These are phyloP conservation scores for Otolemur garnettii DNA, from an alignment of 2,113 vertebrate genomes.

Conservation along the genomic window DNA sequence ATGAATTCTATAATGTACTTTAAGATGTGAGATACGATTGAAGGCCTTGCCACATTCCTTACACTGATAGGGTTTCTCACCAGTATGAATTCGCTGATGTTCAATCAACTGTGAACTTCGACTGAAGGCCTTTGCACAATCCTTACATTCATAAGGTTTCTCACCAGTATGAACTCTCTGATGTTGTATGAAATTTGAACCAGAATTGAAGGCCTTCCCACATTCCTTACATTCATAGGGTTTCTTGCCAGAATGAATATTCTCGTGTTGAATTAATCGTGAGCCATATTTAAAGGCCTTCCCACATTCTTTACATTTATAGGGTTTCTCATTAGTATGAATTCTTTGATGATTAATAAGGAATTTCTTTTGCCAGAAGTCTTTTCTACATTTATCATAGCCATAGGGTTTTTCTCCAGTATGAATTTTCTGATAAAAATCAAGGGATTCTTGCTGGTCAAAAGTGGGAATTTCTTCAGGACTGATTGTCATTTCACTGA, in stretches of 20 bases:
- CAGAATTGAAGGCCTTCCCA: conserved; percentile 77
- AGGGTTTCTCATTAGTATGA: conserved; percentile 64
- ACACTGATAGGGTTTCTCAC: conserved; percentile 77
- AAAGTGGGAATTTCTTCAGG: not conserved
- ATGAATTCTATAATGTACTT: conserved; percentile 70
- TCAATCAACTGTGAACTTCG: conserved; percentile 74
- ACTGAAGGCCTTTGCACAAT: conserved; percentile 73
- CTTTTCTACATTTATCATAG: not conserved
- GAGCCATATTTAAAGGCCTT: conserved; percentile 78
- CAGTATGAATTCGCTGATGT: conserved; percentile 73
- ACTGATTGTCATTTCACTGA: not conserved
- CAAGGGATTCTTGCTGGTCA: not conserved
- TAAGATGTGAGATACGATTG: conserved; percentile 74
- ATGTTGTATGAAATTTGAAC: conserved; percentile 79
- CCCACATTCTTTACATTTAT: conserved; percentile 75
- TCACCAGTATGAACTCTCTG: conserved; percentile 77
- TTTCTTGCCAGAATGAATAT: conserved; percentile 77
- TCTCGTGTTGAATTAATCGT: conserved; percentile 72
- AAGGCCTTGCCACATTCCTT: conserved; percentile 77
- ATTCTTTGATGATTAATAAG: conserved; percentile 43
- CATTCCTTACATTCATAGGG: conserved; percentile 75
- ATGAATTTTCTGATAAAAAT: conserved; percentile 37
- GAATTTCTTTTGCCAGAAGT: conserved; percentile 48
- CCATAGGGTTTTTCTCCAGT: not conserved
- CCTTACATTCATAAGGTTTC: conserved; percentile 70